Evolutionary conservation across 35 echinoderm and acorn worm species (phyloP).

Genomic region (Chiridota heheva): DNA sequence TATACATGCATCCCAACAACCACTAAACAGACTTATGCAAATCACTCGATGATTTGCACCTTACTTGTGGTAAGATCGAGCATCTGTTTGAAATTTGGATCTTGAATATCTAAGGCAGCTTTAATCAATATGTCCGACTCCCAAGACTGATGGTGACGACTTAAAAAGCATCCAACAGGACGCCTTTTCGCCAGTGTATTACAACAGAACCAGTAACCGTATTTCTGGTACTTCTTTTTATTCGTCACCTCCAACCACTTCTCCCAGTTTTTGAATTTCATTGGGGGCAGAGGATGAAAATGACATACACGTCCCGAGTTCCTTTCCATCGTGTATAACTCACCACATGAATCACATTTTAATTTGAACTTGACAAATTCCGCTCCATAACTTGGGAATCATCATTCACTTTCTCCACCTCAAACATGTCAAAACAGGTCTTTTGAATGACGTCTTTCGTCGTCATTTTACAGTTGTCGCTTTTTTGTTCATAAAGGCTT

Average conservation of each 20-base stretch:
- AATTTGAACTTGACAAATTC: too few relatives aligned
- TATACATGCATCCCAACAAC: too few relatives aligned
- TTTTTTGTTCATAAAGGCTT: too few relatives aligned
- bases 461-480: too few relatives aligned
- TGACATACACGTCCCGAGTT: conserved; percentile 21
- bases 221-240: neutral
- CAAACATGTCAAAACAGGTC: too few relatives aligned
- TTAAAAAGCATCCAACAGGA: conserved; percentile 39
- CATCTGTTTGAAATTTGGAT: neutral
- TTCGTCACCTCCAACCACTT: conserved; percentile 6
- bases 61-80: neutral
- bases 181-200: conserved; percentile 46
- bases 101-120: neutral
- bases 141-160: conserved; percentile 56
- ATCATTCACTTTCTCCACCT: too few relatives aligned
- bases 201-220: conserved; percentile 58
- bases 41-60: conserved; percentile 3
- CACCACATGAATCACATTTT: too few relatives aligned
- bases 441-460: too few relatives aligned
- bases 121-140: conserved; percentile 43
- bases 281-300: conserved; percentile 57
- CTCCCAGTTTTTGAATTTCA: conserved; percentile 45
- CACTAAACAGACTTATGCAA: too few relatives aligned
- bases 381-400: too few relatives aligned
- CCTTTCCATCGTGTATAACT: too few relatives aligned